A percentile compares a stretch with the other conserved stretches of the same genome.
phyloP scores from a whole-genome alignment of 2,888 invertebrate genomes.

The Chydorus sphaericus region DNA sequence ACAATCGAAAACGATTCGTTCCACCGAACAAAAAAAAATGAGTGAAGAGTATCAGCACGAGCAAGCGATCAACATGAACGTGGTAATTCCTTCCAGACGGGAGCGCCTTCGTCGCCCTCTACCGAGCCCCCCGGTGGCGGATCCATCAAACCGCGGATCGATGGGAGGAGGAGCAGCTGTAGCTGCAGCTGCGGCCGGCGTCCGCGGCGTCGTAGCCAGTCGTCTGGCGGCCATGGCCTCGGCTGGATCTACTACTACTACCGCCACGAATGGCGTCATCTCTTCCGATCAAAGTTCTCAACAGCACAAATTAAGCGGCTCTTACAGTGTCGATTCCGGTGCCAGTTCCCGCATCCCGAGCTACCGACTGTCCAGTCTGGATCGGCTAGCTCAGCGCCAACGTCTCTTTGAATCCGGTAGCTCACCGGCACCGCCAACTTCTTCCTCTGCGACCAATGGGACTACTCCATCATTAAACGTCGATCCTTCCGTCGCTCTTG shows the following conservation, averaged over 20 bases:
- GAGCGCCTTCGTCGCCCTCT: constrained; percentile 43
- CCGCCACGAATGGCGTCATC: background rate
- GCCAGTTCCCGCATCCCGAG: constrained; percentile 33
- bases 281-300: too few species aligned
- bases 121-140: constrained; percentile 53
- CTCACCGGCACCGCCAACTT: background rate
- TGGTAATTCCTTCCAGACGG: background rate
- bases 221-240: constrained; percentile 8
- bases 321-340: constrained; percentile 5
- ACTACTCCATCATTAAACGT: too few species aligned
- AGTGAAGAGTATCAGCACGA: too few species aligned
- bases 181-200: constrained; percentile 10
- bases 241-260: constrained; percentile 11
- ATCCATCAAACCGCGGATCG: constrained; percentile 41
- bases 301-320: background rate
- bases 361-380: constrained; percentile 61
- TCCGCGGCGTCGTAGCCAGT: constrained; percentile 33
- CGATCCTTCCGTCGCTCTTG: too few species aligned
- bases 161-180: constrained; percentile 28
- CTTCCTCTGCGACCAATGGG: background rate
- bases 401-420: constrained; percentile 53
- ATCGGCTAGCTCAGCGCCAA: constrained; percentile 64
- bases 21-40: too few species aligned
- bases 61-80: background rate
- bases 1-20: background rate